Evolutionary conservation across 2,888 invertebrate genomes (phyloP), one percentile per base, ranked within the genome.

Genomic region (Thymelicus lineola): DNA sequence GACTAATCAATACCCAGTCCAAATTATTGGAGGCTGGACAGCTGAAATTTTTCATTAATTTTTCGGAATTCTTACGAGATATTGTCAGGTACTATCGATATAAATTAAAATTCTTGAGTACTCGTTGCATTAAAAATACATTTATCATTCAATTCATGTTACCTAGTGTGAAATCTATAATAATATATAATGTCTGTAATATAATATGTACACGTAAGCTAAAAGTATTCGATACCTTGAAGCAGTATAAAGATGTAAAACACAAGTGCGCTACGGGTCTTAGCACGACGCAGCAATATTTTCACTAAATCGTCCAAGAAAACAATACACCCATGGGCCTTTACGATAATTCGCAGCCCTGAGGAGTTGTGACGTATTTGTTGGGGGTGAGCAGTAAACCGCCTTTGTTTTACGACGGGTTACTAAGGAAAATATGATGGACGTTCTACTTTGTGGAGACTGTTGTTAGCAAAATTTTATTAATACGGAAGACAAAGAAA

Each of bases 251-350:
- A 42, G 42, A 42, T 42, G 42, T 42, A 42, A 42, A 55, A 64
- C 14, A 55, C 64, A 42, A 69, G 50, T 50, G 42, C 63, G 38
- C 42, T n/a, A 53, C 9, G 2, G 7, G 6, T 36, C 14, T 63
- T n/a, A 63, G 45, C 28, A n/a, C 38, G 62, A 59, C 28, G 50
- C 45, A 20, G 67, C 66, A 63, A 68, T 71, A 81, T 80, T 79
- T 78, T 76, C 74, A 77, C 48, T 67, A 68, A 71, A 63, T 66
- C 62, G 69, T 59, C 68, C 68, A 63, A 59, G 65, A 55, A 69
- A 70, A 67, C 71, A 71, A 71, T 67, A 64, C 71, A 67, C 69
- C 50, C 73, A 58, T 73, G 74, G 71, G 72, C 75, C 73, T 80
- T 79, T 76, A 76, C 72, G 73, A 71, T 74, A 63, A 71, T 64